These are phyloP conservation scores for Sphyrna mokarran DNA, from an alignment of 2,113 vertebrate species.

Conservation along the genomic window DNA sequence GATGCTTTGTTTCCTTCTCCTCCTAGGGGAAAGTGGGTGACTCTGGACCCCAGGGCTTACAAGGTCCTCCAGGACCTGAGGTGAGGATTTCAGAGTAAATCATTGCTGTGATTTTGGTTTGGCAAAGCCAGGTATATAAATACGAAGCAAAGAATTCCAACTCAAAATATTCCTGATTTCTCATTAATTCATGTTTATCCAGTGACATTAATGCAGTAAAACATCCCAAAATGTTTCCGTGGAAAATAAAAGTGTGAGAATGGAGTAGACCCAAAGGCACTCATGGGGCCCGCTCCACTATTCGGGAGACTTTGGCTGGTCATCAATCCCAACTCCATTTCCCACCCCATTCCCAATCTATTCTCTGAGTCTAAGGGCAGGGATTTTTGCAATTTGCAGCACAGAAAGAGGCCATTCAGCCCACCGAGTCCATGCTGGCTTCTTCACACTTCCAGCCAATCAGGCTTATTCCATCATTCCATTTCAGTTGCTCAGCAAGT, in stretches of 20 bases:
- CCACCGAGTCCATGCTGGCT: too few species aligned
- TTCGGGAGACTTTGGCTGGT: not conserved
- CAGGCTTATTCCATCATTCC: too few species aligned
- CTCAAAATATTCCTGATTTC: not conserved
- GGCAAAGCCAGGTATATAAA: not conserved
- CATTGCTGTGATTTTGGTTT: not conserved
- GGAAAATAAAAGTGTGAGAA: not conserved
- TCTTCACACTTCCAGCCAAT: too few species aligned
- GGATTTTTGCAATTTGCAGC: not conserved
- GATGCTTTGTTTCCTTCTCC: too few species aligned
- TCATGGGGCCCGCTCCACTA: too few species aligned
- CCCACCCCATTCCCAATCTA: not conserved
- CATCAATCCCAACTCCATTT: not conserved
- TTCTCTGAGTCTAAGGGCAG: not conserved
- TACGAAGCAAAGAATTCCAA: not conserved
- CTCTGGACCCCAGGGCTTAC: constrained; percentile 65
- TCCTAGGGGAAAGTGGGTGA: constrained; percentile 81
- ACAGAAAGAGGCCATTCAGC: too few species aligned
- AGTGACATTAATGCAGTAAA: not conserved
- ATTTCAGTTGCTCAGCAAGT: too few species aligned
- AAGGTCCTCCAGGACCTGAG: constrained; percentile 85
- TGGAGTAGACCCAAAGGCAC: not conserved
- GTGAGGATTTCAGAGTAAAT: constrained; percentile 55
- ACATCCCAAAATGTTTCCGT: not conserved
- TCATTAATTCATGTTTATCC: not conserved